Percentiles rank a stretch among this genome's conserved stretches.
Conservation (phyloP, 2,113 vertebrate genomes). For the Ciconia boyciana region DNA sequence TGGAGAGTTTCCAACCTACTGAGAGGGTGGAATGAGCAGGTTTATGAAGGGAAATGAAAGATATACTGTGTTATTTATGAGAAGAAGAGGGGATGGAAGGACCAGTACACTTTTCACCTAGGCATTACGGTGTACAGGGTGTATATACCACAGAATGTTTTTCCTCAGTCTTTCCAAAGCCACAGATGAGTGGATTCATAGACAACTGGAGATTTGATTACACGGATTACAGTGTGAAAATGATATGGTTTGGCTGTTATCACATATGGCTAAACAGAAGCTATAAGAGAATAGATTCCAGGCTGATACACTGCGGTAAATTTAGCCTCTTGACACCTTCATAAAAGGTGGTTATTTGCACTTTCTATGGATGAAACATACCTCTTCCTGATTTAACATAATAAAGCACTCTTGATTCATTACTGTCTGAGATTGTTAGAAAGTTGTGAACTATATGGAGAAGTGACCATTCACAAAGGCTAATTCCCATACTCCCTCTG, state of each 20-base stretch:
- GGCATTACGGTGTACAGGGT: not conserved
- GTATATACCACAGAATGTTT: not conserved
- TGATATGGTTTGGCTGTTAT: not conserved
- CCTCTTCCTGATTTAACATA: not conserved
- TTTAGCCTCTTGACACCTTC: not conserved
- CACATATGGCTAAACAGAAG: not conserved
- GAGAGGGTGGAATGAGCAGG: not conserved
- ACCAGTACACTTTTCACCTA: not conserved
- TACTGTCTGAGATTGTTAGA: not conserved
- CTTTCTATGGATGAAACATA: not conserved
- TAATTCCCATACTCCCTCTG: not conserved
- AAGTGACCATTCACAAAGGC: not conserved
- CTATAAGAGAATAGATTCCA: not conserved
- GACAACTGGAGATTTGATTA: not conserved
- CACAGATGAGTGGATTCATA: not conserved
- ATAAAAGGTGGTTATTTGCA: not conserved
- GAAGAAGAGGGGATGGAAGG: not conserved
- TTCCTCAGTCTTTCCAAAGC: not conserved
- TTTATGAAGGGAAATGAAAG: not conserved
- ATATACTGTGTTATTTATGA: not conserved
- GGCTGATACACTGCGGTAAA: not conserved
- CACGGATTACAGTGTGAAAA: not conserved
- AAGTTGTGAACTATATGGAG: not conserved
- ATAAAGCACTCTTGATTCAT: not conserved
- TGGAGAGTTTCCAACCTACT: not conserved